These are phyloP conservation scores for Melinaea marsaeus DNA, from an alignment of 2,888 invertebrate species.

Conservation along the genomic window DNA sequence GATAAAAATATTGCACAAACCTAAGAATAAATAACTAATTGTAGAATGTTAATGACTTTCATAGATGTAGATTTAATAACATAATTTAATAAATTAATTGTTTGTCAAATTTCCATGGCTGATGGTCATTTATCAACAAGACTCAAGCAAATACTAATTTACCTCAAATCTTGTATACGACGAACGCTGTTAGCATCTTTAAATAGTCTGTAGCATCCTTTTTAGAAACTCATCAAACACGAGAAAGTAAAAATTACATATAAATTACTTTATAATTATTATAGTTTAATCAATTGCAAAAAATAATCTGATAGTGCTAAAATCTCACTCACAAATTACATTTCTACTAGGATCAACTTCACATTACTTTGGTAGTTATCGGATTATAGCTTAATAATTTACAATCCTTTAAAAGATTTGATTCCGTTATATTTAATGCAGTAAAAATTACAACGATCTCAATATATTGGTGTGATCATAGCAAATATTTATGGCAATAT, in stretches of 20 bases:
- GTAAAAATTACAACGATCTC: neutral
- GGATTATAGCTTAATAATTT: neutral
- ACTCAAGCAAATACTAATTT: no score
- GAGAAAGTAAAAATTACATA: no score
- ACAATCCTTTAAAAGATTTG: neutral
- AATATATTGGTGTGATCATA: neutral
- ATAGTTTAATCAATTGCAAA: conserved; percentile 1
- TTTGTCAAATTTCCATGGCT: conserved; percentile 26
- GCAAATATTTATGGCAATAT: neutral
- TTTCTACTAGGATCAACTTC: neutral
- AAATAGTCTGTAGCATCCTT: no score
- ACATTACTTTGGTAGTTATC: neutral
- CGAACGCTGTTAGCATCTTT: no score
- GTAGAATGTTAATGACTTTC: conserved; percentile 7
- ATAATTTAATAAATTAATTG: conserved; percentile 14
- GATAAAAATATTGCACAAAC: conserved; percentile 34
- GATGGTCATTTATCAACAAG: neutral
- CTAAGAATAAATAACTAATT: conserved; percentile 14
- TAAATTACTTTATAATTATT: neutral
- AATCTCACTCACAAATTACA: conserved; percentile 16
- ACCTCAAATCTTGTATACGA: neutral
- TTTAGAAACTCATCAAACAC: no score
- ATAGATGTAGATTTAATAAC: conserved; percentile 10
- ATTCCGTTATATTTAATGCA: no score
- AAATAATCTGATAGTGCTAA: conserved; percentile 9